Conservation (phyloP, 2,888 invertebrate species). For the Dermolepida albohirtum region DNA sequence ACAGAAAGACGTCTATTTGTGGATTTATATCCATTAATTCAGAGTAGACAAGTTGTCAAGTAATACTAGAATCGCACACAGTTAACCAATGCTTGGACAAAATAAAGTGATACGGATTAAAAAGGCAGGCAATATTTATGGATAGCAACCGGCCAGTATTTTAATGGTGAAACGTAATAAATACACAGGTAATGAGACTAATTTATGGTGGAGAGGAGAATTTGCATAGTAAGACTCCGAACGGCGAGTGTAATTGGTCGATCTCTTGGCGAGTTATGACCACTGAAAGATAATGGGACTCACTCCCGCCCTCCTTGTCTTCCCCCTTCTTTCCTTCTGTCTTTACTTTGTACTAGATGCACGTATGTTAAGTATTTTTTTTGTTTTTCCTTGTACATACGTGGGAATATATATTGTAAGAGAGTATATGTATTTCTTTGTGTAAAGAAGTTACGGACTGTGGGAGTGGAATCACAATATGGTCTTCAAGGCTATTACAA, state of each 20-base stretch:
- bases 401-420: conserved; percentile 4
- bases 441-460: not conserved
- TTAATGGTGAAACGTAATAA: conserved; percentile 57
- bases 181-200: conserved; percentile 59
- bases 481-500: too few relatives aligned
- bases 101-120: conserved; percentile 47
- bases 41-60: conserved; percentile 46
- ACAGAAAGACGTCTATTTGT: conserved; percentile 38
- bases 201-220: conserved; percentile 57
- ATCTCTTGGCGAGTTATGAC: conserved; percentile 51
- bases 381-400: conserved; percentile 1
- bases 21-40: conserved; percentile 45
- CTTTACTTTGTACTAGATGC: conserved; percentile 2
- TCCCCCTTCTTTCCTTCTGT: conserved; percentile 25
- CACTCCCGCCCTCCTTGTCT: conserved; percentile 26
- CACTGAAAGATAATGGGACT: conserved; percentile 50
- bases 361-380: conserved; percentile 3
- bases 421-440: not conserved
- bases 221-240: conserved; percentile 56
- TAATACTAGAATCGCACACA: conserved; percentile 46
- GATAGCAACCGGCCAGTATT: conserved; percentile 49
- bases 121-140: conserved; percentile 49
- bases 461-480: too few relatives aligned
- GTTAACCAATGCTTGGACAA: conserved; percentile 18
- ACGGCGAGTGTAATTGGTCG: conserved; percentile 52